These are phyloP conservation scores for Ctenomys sociabilis DNA, from an alignment of 2,113 vertebrate genomes.

Conservation along the genomic window DNA sequence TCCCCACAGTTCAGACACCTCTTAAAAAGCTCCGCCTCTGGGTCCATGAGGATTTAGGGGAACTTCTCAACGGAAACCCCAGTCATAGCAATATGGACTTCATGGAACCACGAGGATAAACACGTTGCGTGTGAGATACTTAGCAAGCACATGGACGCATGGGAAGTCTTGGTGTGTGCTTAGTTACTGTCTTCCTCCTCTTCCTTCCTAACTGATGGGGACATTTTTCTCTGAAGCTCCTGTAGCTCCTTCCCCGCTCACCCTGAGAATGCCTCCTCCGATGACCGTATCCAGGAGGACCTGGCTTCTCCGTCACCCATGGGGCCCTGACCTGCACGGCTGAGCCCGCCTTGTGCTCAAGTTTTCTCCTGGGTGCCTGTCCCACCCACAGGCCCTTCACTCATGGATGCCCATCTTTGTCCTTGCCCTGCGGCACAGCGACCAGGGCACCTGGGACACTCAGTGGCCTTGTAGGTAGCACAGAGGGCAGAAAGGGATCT, in stretches of 20 bases:
- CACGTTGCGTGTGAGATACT: neutral
- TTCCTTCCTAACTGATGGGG: neutral
- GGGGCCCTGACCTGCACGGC: neutral
- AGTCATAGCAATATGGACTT: neutral
- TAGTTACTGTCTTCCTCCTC: no score
- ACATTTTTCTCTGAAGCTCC: neutral
- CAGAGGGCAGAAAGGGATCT: neutral
- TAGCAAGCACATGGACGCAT: fast-evolving
- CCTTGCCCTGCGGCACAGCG: neutral
- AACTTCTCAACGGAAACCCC: neutral
- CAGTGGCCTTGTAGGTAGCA: neutral
- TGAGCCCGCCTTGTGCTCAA: neutral
- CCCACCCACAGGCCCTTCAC: neutral
- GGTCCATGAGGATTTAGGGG: neutral
- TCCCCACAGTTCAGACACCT: neutral
- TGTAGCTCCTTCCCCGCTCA: neutral
- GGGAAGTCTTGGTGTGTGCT: neutral
- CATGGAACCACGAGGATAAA: neutral
- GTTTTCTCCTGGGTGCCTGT: neutral
- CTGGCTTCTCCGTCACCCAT: neutral
- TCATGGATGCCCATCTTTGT: neutral
- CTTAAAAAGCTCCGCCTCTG: neutral
- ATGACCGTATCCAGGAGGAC: neutral
- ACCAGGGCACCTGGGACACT: neutral
- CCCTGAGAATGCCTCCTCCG: neutral